Evolutionary conservation across 1,140 invertebrate genomes (phyloP).

Genomic region (Eueides isabella): DNA sequence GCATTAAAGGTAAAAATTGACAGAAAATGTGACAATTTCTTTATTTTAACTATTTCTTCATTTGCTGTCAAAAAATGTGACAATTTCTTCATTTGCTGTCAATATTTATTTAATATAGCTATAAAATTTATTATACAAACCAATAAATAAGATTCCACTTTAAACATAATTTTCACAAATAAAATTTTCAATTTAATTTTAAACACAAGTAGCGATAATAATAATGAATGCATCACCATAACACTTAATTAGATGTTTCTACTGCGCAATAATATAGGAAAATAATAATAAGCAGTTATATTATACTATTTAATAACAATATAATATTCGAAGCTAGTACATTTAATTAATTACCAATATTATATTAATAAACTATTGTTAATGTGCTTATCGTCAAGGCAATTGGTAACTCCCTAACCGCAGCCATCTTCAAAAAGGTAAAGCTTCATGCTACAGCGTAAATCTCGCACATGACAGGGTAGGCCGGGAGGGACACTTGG

Average conservation of each 20-base stretch:
- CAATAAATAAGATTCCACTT: no score
- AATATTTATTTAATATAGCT: no score
- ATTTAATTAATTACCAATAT: background rate
- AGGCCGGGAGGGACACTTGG: no score
- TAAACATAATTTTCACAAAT: no score
- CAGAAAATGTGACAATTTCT: no score
- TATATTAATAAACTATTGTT: background rate
- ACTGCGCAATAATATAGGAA: conserved; percentile 24
- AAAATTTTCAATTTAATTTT: background rate
- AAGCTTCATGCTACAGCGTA: no score
- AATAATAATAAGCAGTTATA: conserved; percentile 17
- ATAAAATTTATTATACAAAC: no score
- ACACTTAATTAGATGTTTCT: background rate
- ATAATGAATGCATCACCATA: background rate
- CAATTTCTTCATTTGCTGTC: no score
- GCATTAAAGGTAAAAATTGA: no score
- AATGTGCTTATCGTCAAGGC: background rate
- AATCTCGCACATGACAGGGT: no score
- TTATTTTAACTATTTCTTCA: no score
- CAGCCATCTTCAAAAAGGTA: background rate
- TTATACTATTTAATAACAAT: background rate
- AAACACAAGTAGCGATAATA: background rate
- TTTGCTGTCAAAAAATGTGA: no score
- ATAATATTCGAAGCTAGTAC: background rate
- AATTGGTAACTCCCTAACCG: background rate